Conservation (phyloP, 2,888 invertebrate genomes). For the Diarsia brunnea region DNA sequence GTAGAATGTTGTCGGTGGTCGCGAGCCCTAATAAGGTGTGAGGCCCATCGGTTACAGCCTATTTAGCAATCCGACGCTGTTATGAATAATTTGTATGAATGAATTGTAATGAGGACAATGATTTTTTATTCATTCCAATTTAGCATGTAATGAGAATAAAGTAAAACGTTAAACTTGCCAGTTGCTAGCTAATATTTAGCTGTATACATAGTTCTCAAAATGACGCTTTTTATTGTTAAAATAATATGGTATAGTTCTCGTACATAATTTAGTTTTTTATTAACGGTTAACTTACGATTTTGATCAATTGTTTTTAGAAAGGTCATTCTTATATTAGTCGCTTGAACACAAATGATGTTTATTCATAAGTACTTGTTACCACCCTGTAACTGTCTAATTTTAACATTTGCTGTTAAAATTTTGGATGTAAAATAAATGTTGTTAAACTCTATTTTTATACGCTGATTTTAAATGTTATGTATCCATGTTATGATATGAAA, state of each 20-base stretch:
- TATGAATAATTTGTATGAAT: slow-evolving; percentile 56
- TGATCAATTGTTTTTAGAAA: background rate
- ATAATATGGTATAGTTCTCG: slow-evolving; percentile 3
- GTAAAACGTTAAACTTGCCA: slow-evolving; percentile 19
- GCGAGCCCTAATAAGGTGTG: slow-evolving; percentile 38
- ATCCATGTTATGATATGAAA: slow-evolving; percentile 15
- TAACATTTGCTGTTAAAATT: slow-evolving; percentile 16
- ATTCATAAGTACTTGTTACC: slow-evolving; percentile 1
- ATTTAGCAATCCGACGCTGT: slow-evolving; percentile 54
- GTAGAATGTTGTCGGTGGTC: slow-evolving; percentile 14
- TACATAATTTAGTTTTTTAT: slow-evolving; percentile 3
- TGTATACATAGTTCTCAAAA: slow-evolving; percentile 5
- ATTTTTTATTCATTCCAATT: slow-evolving; percentile 32
- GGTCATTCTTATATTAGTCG: slow-evolving; percentile 9
- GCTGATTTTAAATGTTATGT: slow-evolving; percentile 21
- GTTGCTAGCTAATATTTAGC: slow-evolving; percentile 46
- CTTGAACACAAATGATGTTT: slow-evolving; percentile 1
- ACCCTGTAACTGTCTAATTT: background rate
- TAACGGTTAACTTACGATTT: slow-evolving; percentile 5
- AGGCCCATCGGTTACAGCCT: slow-evolving; percentile 42
- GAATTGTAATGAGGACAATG: slow-evolving; percentile 51
- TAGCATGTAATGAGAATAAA: slow-evolving; percentile 18
- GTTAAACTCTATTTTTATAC: slow-evolving; percentile 15
- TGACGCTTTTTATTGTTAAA: background rate
- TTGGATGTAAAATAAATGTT: background rate